Base-by-base conservation (phyloP, 2,113 vertebrate genomes). In the Mustela lutreola region DNA sequence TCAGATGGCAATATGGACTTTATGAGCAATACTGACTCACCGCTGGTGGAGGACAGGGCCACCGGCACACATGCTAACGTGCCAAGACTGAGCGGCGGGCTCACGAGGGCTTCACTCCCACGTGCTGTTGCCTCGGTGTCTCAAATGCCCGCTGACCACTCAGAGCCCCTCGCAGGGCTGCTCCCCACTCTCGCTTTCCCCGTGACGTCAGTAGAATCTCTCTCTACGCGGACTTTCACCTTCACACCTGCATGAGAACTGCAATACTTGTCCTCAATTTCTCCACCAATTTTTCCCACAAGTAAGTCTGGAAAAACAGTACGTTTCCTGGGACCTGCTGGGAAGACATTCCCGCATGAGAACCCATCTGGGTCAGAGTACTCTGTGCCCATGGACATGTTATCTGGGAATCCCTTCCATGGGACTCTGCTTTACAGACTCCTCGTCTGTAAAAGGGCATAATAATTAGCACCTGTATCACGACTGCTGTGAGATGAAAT, bases 111-210 rank as follows among this genome's bases (percentile, higher is more conserved):
- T 16, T 60, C 15, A 2, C 16, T 11, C 8, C 11, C 18, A 26
- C 0, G 0, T 0, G 4, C n/a, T 9, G 15, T 7, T 12, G 1
- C 60, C 10, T 63, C 26, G 7, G 22, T 1, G 18, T 16, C 24
- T 22, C 26, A 45, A 33, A n/a, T 0, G 1, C 0, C 33, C 15
- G 5, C 11, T 36, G 0, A 0, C 3, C 22, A 42, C 45, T 39
- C 33, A 2, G 26, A 1, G 1, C 2, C 26, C 1, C 1, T 26
- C 15, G 19, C 53, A 14, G n/a, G 8, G 36, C 24, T 31, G 33
- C 15, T 24, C 28, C 15, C 9, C 14, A 1, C 28, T 2, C 58
- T 39, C 10, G 3, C 10, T 82, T 56, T 60, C 18, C 28, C 2
- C 1, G 5, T 78, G 28, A 42, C 1, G 0, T 26, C 71, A 2